Base-by-base conservation (phyloP, 2,888 invertebrate species). In the Philaethria dido region DNA sequence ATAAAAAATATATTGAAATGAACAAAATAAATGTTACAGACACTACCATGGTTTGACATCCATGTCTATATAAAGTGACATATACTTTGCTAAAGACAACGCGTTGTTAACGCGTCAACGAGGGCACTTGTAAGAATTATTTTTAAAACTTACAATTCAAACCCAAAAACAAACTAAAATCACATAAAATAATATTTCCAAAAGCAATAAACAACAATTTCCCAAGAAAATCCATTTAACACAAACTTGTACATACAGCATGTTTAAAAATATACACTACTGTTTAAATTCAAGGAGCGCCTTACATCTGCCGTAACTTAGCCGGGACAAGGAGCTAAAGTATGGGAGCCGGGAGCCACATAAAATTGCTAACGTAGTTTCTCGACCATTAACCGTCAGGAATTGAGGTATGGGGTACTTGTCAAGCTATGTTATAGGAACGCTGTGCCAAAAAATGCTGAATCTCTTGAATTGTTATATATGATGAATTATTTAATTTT, bases 341-440 rank as follows among this genome's bases (percentile, higher is more conserved):
- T 57, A 33, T 47, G 42, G n/a, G 62, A 68, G 57, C 33, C 48
- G 52, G 54, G 68, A 57, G 57, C 68, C 64, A 69, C 70, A 73
- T 72, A 73, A 74, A 74, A 72, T 67, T 59, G 67, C 70, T 71
- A 71, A 72, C 73, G 69, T 70, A 73, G 69, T 73, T 73, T 72
- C 65, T 71, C 72, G 69, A 62, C 72, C 72, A 69, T 69, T 73
- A 74, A 70, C 73, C 62, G 73, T 72, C 73, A 66, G 63, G 55
- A 55, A 52, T 65, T 73, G 72, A 74, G 66, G 68, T 69, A 74
- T 73, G 25, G 2, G 25, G 25, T 25, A 25, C 25, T 5, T 29
- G 29, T 3, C 29, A 29, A 29, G 3, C 29, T 6, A 29, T 4
- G 29, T 4, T 4, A 29, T 29, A 60, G 33, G 29, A 6, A 29